Percentiles rank a stretch among this genome's conserved stretches.
These are phyloP conservation scores for Pygoscelis antarcticus DNA, from an alignment of 2,113 vertebrate species.

Conservation along the genomic window DNA sequence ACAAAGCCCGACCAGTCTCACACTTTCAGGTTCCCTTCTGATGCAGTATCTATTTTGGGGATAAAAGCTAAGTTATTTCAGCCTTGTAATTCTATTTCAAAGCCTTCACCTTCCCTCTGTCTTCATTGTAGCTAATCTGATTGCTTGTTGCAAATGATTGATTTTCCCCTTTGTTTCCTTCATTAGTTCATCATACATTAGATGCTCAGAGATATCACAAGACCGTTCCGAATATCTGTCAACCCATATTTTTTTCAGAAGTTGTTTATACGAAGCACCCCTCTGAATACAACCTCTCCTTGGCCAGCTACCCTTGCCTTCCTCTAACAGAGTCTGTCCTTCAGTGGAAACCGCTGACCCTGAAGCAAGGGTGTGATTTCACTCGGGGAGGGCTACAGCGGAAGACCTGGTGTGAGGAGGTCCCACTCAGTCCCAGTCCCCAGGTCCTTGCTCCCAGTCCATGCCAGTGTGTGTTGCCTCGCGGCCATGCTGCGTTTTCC, in stretches of 20 bases:
- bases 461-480: accelerated
- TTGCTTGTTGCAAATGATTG: not conserved
- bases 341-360: not conserved
- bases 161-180: not conserved
- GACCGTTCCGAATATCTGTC: not conserved
- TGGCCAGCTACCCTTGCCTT: not conserved
- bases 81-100: not conserved
- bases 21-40: not conserved
- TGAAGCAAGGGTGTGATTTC: not conserved
- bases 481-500: accelerated
- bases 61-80: not conserved
- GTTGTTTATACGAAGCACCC: accelerated
- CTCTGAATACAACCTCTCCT: not conserved
- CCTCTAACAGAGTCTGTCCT: not conserved
- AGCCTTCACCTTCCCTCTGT: not conserved
- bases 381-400: not conserved
- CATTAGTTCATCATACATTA: not conserved
- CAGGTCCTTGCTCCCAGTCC: not conserved
- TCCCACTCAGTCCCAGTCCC: not conserved
- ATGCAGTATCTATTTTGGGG: not conserved
- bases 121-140: not conserved
- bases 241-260: not conserved
- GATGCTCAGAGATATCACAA: not conserved
- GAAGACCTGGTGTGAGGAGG: not conserved
- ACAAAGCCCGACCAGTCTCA: not conserved